Conservation (phyloP, 53 echinoderm and acorn worm genomes). For the Paracentrotus lividus region DNA sequence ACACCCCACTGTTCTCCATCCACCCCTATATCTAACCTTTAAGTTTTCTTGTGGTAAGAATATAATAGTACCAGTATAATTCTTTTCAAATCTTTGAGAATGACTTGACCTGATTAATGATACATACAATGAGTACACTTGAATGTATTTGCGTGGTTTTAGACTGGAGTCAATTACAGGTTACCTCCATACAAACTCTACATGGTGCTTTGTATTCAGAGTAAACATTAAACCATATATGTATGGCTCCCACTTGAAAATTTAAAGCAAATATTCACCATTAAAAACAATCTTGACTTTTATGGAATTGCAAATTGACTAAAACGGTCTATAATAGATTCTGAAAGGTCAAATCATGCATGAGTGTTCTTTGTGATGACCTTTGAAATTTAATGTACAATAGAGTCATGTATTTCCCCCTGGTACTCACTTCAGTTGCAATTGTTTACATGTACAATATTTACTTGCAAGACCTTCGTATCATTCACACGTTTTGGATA, state of each 20-base stretch:
- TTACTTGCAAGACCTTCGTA: background rate
- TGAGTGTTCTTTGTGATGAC: background rate
- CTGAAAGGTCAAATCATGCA: background rate
- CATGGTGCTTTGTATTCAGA: background rate
- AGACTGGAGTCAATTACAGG: background rate
- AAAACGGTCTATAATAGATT: background rate
- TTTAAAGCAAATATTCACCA: background rate
- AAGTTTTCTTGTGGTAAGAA: too few relatives aligned
- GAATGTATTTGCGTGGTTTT: background rate
- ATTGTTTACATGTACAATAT: background rate
- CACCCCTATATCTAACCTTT: too few relatives aligned
- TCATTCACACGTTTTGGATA: too few relatives aligned
- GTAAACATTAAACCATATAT: background rate
- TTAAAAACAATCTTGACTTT: background rate
- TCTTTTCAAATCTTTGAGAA: background rate
- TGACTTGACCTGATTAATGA: background rate
- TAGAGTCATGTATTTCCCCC: background rate
- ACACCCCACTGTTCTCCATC: too few relatives aligned
- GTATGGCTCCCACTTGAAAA: background rate
- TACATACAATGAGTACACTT: background rate
- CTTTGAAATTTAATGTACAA: slow-evolving; percentile 4
- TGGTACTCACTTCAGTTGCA: background rate
- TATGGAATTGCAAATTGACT: too few relatives aligned
- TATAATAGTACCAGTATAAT: background rate
- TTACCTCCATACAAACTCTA: background rate